phyloP scores from a whole-genome alignment of 2,113 vertebrate species.

The Alethe castanea region DNA sequence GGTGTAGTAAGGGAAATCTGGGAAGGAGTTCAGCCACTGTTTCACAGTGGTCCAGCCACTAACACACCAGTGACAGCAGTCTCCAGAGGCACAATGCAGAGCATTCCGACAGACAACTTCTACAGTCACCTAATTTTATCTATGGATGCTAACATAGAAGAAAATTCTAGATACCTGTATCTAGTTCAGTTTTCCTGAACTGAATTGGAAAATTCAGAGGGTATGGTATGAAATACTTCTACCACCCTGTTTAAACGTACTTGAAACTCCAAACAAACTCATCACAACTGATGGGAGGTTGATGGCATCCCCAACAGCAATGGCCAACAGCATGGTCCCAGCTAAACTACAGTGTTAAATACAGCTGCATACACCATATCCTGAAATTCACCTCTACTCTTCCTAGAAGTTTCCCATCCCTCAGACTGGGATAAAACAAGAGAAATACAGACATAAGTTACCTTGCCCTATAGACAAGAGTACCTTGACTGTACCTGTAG shows the following conservation, averaged over 20 bases:
- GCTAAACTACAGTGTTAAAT: not conserved
- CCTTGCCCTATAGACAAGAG: constrained; percentile 49
- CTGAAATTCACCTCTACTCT: not conserved
- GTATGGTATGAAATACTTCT: not conserved
- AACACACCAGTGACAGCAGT: rapidly evolving
- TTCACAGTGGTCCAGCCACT: not conserved
- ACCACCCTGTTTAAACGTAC: not conserved
- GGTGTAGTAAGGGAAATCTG: not conserved
- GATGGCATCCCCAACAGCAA: not conserved
- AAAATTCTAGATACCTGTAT: not conserved
- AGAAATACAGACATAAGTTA: constrained; percentile 8
- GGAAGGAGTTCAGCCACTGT: not conserved
- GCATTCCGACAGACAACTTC: not conserved
- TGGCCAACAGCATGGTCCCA: not conserved
- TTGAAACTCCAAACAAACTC: not conserved
- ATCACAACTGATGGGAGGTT: not conserved
- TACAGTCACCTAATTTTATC: not conserved
- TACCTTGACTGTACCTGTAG: constrained; percentile 85
- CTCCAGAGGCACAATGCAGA: not conserved
- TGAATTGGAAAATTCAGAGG: not conserved
- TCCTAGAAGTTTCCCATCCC: not conserved
- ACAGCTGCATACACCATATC: not conserved
- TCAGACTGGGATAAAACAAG: not conserved
- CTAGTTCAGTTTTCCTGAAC: not conserved
- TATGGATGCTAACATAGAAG: not conserved